Evolutionary conservation across 2,113 vertebrate species (phyloP).

Genomic region (Pelvicachromis taeniatus): DNA sequence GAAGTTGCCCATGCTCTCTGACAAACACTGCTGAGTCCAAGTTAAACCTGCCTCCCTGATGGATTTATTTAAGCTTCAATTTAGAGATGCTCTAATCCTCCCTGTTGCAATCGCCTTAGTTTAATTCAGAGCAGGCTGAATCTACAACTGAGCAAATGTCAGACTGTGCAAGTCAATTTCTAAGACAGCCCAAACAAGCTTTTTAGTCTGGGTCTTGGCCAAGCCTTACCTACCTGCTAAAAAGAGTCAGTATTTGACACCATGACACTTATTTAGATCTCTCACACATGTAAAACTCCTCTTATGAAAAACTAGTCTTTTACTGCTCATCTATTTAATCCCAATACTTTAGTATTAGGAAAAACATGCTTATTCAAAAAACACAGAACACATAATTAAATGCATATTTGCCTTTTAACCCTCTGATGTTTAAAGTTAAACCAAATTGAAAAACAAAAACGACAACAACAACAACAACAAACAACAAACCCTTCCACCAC

Average conservation of each 20-base stretch:
- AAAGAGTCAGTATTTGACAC: not conserved
- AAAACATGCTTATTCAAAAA: not conserved
- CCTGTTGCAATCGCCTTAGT: not conserved
- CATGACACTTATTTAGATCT: not conserved
- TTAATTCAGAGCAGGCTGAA: not conserved
- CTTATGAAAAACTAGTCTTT: not conserved
- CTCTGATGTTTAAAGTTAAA: not conserved
- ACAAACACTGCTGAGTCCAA: not conserved
- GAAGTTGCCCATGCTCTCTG: not conserved
- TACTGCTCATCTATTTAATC: not conserved
- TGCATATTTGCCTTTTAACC: not conserved
- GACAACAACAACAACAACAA: fast-evolving
- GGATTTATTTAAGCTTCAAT: not conserved
- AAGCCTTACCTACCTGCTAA: not conserved
- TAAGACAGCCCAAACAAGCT: not conserved
- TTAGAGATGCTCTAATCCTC: not conserved
- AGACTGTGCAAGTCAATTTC: not conserved
- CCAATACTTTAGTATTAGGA: not conserved
- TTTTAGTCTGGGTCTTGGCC: not conserved
- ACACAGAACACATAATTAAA: not conserved
- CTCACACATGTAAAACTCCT: not conserved
- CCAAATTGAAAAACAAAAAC: fast-evolving
- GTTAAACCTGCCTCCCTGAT: not conserved
- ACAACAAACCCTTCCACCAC: not conserved
- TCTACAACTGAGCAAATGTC: not conserved